These are phyloP conservation scores for Craniophora ligustri DNA, from an alignment of 2,888 invertebrate species.

Conservation along the genomic window DNA sequence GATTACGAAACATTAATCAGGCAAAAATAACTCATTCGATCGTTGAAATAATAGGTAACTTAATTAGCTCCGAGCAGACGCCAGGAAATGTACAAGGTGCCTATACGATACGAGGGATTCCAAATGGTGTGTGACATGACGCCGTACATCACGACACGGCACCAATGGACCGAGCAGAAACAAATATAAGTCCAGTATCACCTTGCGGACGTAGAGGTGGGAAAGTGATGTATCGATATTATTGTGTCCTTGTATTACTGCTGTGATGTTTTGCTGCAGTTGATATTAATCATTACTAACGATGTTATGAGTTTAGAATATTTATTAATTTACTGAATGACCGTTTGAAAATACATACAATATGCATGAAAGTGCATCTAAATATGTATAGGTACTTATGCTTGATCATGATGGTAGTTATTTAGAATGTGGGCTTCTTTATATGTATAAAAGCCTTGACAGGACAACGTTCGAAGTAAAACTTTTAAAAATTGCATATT, in stretches of 20 bases:
- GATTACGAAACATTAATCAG: conserved; percentile 11
- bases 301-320: too few species aligned
- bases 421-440: too few species aligned
- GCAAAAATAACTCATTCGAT: conserved; percentile 24
- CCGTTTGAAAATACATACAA: too few species aligned
- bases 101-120: conserved; percentile 32
- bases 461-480: too few species aligned
- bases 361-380: too few species aligned
- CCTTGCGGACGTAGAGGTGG: conserved; percentile 47
- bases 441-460: too few species aligned
- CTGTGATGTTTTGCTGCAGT: too few species aligned
- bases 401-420: too few species aligned
- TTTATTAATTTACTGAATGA: too few species aligned
- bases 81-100: conserved; percentile 24
- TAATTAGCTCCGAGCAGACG: conserved; percentile 23
- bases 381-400: too few species aligned
- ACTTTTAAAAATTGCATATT: too few species aligned
- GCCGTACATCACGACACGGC: conserved; percentile 48
- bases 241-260: background rate
- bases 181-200: conserved; percentile 46
- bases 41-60: conserved; percentile 21
- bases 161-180: conserved; percentile 50
- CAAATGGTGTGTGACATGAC: conserved; percentile 37
- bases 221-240: background rate
- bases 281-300: too few species aligned